phyloP scores from a whole-genome alignment of 2,113 vertebrate species.

The Centropus unirufus region DNA sequence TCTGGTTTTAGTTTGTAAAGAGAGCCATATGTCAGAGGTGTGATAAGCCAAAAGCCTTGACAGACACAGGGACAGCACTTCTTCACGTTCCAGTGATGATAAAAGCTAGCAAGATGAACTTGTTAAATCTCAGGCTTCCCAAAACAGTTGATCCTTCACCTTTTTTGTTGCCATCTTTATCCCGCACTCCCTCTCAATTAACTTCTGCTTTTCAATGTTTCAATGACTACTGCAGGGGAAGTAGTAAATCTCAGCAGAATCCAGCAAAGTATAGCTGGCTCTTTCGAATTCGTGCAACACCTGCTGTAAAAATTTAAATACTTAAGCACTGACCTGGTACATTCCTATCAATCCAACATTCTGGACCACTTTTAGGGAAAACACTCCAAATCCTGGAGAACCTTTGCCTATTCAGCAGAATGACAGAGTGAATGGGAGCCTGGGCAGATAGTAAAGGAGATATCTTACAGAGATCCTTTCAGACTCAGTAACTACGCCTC shows the following conservation, averaged over 20 bases:
- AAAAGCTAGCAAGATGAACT: background rate
- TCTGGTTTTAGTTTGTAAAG: background rate
- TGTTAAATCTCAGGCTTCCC: background rate
- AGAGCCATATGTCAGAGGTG: background rate
- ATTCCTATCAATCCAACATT: background rate
- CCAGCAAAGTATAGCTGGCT: rapidly evolving
- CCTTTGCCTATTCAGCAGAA: background rate
- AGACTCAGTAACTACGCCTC: rapidly evolving
- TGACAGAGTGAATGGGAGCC: background rate
- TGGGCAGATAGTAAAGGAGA: background rate
- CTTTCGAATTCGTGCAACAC: background rate
- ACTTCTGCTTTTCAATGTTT: background rate
- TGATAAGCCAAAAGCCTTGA: background rate
- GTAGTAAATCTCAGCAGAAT: background rate
- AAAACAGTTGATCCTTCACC: background rate
- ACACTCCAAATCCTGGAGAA: background rate
- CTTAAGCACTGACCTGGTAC: background rate
- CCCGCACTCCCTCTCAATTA: background rate
- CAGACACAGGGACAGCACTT: background rate
- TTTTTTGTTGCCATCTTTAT: background rate
- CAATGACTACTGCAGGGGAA: background rate
- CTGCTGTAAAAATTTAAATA: background rate
- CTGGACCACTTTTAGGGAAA: background rate
- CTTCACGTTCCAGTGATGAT: background rate
- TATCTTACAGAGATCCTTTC: background rate